Percentiles rank a stretch among this genome's conserved stretches.
These are phyloP conservation scores for Latrodectus hesperus DNA, from an alignment of 2,888 invertebrate genomes.

Conservation along the genomic window DNA sequence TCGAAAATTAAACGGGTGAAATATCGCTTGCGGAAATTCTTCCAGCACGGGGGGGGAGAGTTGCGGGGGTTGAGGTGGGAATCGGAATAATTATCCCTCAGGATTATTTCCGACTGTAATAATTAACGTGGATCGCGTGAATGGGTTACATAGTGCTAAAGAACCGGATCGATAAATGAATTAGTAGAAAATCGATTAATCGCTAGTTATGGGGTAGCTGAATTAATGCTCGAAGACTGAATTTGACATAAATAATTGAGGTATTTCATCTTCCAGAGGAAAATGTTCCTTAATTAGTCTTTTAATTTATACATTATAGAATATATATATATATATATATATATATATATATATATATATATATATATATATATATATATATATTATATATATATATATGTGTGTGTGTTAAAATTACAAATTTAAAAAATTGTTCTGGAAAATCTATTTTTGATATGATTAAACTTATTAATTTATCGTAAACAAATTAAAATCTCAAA, in stretches of 20 bases:
- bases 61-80: not conserved
- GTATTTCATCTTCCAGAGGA: not conserved
- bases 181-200: slow-evolving; percentile 38
- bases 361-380: no score
- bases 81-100: not conserved
- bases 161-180: slow-evolving; percentile 16
- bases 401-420: no score
- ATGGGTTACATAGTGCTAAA: slow-evolving; percentile 16
- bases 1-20: slow-evolving; percentile 1
- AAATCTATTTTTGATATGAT: no score
- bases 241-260: not conserved
- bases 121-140: slow-evolving; percentile 34
- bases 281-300: no score
- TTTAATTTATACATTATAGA: no score
- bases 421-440: no score
- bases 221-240: not conserved
- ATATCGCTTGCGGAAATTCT: slow-evolving; percentile 3
- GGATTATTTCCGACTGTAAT: slow-evolving; percentile 27
- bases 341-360: no score
- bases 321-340: no score
- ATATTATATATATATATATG: no score
- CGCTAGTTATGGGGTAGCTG: slow-evolving; percentile 19
- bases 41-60: not conserved
- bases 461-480: no score
- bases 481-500: no score